A percentile compares a stretch with the other conserved stretches of the same genome.
phyloP scores from a whole-genome alignment of 2,888 invertebrate species.

The Protophormia terraenovae region DNA sequence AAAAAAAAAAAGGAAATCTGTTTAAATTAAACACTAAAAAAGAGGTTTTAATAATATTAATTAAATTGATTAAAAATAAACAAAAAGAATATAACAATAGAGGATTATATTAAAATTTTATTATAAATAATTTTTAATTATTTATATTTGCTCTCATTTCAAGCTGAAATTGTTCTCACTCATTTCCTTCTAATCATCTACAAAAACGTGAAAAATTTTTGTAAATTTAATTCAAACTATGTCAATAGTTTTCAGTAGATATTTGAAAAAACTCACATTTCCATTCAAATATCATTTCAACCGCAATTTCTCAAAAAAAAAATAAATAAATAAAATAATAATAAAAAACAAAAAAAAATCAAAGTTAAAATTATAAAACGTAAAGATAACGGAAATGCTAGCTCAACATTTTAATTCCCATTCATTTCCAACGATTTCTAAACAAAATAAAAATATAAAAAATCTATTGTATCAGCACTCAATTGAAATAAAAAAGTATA shows the following conservation, averaged over 20 bases:
- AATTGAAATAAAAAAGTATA: conserved; percentile 3
- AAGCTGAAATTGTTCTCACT: background rate
- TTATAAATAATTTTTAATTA: no score
- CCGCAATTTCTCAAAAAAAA: background rate
- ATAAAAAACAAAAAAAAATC: no score
- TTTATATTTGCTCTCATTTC: no score
- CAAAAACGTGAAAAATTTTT: background rate
- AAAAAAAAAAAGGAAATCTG: no score
- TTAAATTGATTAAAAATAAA: no score
- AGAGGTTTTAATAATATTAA: no score
- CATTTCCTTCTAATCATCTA: background rate
- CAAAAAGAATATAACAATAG: no score
- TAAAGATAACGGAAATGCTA: conserved; percentile 52
- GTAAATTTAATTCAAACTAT: conserved; percentile 3
- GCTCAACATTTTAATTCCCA: conserved; percentile 52
- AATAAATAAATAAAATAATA: background rate
- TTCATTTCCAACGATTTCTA: conserved; percentile 26
- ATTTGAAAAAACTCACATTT: background rate
- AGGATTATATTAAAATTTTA: no score
- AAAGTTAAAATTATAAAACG: conserved; percentile 4
- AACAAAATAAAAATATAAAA: conserved; percentile 14
- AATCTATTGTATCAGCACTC: background rate
- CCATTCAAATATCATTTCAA: conserved; percentile 18
- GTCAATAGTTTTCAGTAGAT: background rate
- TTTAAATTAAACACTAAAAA: no score